Evolutionary conservation across 2,888 invertebrate genomes (phyloP).

Genomic region (Tachina lurida): DNA sequence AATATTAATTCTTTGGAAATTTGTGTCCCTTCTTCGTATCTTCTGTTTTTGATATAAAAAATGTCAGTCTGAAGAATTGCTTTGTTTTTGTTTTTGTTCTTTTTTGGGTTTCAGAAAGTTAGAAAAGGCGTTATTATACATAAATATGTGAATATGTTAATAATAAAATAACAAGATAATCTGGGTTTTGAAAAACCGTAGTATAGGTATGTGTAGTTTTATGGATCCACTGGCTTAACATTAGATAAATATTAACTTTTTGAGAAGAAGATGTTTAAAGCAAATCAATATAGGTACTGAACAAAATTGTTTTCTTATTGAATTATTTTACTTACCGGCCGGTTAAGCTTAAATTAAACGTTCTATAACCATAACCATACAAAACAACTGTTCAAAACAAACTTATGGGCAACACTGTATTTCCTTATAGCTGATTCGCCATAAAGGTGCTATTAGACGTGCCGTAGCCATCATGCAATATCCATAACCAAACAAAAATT

Average conservation of each 20-base stretch:
- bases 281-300: constrained; percentile 37
- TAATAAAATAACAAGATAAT: constrained; percentile 69
- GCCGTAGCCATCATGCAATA: too few relatives aligned
- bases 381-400: too few relatives aligned
- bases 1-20: constrained; percentile 69
- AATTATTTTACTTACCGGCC: too few relatives aligned
- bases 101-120: constrained; percentile 35
- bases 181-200: constrained; percentile 46
- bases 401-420: too few relatives aligned
- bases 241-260: constrained; percentile 70
- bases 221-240: constrained; percentile 45
- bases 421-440: too few relatives aligned
- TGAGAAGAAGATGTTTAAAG: constrained; percentile 52
- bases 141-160: constrained; percentile 27
- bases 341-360: constrained; percentile 5
- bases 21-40: constrained; percentile 40
- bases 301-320: constrained; percentile 38
- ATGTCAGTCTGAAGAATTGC: constrained; percentile 48
- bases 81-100: constrained; percentile 4
- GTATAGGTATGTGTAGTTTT: constrained; percentile 18
- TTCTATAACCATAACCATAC: too few relatives aligned
- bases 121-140: constrained; percentile 66
- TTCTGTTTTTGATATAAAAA: constrained; percentile 17
- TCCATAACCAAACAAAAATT: too few relatives aligned
- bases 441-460: too few relatives aligned